Base-by-base conservation (phyloP, 2,888 invertebrate species). In the Anagyrus pseudococci region DNA sequence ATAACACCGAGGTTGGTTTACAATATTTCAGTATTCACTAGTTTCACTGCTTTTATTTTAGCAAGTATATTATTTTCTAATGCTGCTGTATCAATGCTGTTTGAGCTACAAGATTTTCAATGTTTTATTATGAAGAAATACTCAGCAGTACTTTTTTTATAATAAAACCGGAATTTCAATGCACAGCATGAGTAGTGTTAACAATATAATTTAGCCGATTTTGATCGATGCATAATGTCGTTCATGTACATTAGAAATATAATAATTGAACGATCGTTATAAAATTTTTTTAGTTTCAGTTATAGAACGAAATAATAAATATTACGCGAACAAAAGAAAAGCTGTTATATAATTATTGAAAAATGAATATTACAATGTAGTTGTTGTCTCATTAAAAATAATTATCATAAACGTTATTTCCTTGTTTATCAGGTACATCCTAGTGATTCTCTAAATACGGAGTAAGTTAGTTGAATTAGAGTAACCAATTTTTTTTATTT, bases 1-100 rank as follows among this genome's bases (percentile, higher is more conserved):
- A 60, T 59, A 29, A n/a, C n/a, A 52, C 52, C 22, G 57, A 64
- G 60, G 60, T 56, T 60, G 41, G 60, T 64, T 64, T 48, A 49
- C 8, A 53, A 57, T 57, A n/a, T 48, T 19, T 57, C 33, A 57
- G 22, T 37, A 57, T 56, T 56, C 50, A 64, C 47, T 64, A 59
- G 59, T 52, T 43, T n/a, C n/a, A n/a, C n/a, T 53, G 56, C 53
- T 47, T 59, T 46, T 53, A 37, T 15, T 13, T 59, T 53, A 52
- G 46, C 41, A 29, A 57, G 25, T 33, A 44, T n/a, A n/a, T n/a
- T 56, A 40, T 37, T 40, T 26, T 17, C 23, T 10, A 54, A 22
- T 22, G 33, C 8, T 15, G 8, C 33, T 37, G 2, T 8, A 4
- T 37, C 8, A 37, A 37, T 4, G 15, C 2, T 37, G 33, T 15